phyloP scores from a whole-genome alignment of 2,797 vertebrate species.

The Leuciscus waleckii region DNA sequence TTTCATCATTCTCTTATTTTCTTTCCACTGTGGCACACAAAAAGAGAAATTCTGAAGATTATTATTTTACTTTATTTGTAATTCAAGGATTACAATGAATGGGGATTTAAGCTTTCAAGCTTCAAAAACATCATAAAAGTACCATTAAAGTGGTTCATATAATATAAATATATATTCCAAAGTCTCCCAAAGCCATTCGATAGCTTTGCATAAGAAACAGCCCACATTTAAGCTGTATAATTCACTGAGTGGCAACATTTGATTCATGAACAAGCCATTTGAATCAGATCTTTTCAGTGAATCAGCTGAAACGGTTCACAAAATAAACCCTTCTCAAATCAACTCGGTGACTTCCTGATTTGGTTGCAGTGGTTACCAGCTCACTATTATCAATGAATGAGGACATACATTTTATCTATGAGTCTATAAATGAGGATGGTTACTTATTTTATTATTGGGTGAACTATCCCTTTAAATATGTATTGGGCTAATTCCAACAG shows the following conservation, averaged over 20 bases:
- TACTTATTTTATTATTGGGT: not conserved
- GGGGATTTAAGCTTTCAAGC: not conserved
- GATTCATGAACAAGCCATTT: not conserved
- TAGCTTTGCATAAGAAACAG: not conserved
- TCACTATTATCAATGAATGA: not conserved
- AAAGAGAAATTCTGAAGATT: not conserved
- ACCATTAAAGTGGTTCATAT: not conserved
- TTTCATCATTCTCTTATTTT: not conserved
- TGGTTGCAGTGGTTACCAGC: not conserved
- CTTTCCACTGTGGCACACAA: not conserved
- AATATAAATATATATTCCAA: not conserved
- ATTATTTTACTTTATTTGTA: not conserved
- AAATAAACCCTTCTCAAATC: not conserved
- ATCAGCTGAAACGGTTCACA: not conserved
- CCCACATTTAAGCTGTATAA: not conserved
- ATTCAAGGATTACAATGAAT: not conserved
- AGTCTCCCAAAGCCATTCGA: not conserved
- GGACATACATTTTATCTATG: not conserved
- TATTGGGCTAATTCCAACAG: conserved; percentile 71
- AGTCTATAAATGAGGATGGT: not conserved
- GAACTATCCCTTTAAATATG: conserved; percentile 57
- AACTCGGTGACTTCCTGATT: not conserved
- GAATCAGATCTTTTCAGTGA: not conserved
- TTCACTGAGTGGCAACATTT: not conserved
- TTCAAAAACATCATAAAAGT: not conserved